Evolutionary conservation across 2,113 vertebrate genomes (phyloP).

Genomic region (Donacobius atricapilla): DNA sequence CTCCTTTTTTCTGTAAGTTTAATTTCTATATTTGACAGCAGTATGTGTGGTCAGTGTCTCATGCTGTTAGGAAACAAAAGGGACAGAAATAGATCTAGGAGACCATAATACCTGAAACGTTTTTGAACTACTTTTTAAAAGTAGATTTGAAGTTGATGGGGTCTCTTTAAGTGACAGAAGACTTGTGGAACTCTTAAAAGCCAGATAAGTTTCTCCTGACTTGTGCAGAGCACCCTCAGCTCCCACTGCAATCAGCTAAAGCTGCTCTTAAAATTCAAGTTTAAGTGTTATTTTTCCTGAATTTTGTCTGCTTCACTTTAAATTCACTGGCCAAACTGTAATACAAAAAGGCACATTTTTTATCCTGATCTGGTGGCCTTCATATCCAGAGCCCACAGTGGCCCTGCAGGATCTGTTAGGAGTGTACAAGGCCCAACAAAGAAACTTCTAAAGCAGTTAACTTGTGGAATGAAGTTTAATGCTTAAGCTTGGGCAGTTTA

Average conservation of each 20-base stretch:
- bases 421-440: not conserved
- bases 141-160: constrained; percentile 21
- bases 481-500: not conserved
- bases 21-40: constrained; percentile 60
- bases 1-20: constrained; percentile 1
- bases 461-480: not conserved
- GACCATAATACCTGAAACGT: constrained; percentile 6
- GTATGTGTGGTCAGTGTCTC: constrained; percentile 36
- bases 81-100: constrained; percentile 46
- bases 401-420: not conserved
- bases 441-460: not conserved
- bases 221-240: not conserved
- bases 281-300: not conserved
- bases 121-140: constrained; percentile 47
- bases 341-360: not conserved
- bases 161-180: constrained; percentile 26
- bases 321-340: not conserved
- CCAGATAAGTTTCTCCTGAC: not conserved
- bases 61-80: constrained; percentile 59
- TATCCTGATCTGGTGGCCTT: not conserved
- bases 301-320: not conserved
- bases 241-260: not conserved
- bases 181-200: constrained; percentile 13
- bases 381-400: not conserved
- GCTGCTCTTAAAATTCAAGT: not conserved